These are phyloP conservation scores for Eueides isabella DNA, from an alignment of 1,140 invertebrate species.

Conservation along the genomic window DNA sequence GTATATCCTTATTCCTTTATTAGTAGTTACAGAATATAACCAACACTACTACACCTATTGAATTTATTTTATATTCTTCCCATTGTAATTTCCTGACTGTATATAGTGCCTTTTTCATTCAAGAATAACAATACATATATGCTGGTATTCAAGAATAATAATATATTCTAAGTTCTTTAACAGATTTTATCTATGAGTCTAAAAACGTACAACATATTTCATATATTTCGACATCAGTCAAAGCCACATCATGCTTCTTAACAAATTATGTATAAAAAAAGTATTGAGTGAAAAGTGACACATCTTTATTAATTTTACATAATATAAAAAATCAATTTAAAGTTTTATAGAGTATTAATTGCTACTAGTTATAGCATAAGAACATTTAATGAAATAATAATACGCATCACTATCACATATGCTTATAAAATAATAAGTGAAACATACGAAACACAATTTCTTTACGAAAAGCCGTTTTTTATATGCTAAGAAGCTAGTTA, in stretches of 20 bases:
- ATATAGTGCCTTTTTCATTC: neutral
- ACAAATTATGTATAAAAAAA: no score
- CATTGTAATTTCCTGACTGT: conserved; percentile 1
- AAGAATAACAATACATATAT: conserved; percentile 7
- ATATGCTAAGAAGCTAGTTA: neutral
- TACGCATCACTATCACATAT: no score
- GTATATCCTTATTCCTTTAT: neutral
- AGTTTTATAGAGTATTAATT: no score
- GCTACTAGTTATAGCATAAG: no score
- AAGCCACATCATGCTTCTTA: no score
- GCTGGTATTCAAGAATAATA: neutral
- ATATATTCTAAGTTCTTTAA: neutral
- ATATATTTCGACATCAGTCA: no score
- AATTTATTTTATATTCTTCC: conserved; percentile 1
- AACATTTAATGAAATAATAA: no score
- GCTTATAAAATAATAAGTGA: no score
- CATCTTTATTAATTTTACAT: no score
- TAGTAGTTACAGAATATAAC: neutral
- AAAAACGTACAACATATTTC: neutral
- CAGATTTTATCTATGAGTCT: neutral
- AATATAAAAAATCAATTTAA: no score
- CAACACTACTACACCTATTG: neutral
- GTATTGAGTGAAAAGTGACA: no score
- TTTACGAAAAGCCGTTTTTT: neutral
- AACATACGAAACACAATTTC: no score